Base-by-base conservation (phyloP, 2,888 invertebrate species). In the Notodonta dromedarius region DNA sequence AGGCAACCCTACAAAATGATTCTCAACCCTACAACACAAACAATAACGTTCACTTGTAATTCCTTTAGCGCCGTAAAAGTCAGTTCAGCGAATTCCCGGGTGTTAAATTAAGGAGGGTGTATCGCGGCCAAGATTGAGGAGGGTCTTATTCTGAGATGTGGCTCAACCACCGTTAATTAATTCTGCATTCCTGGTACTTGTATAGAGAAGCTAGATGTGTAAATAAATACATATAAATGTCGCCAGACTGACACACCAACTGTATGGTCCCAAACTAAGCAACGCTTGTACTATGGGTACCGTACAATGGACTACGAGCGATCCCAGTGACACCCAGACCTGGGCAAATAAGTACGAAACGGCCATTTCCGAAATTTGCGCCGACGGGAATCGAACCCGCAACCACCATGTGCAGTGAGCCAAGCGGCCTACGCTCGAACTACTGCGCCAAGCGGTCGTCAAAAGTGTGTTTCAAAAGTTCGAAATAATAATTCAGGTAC, bases 81-180 rank as follows among this genome's bases (percentile, higher is more conserved):
- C 82, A 83, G 76, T 82, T 79, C 75, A 70, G 71, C 66, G 76
- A 70, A 78, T 78, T 83, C 79, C 79, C 72, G 75, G 66, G 56
- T 73, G 72, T 72, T 77, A 81, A 83, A 81, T 82, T 79, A 80
- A 80, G 70, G 76, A 77, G 67, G 63, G 65, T 70, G 60, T 69
- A 71, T 65, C 68, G 65, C 67, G 71, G 72, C 68, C 69, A 77
- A 82, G 83, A 82, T 81, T 84, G 82, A 83, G 78, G 77, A 83
- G 83, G 83, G 83, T 83, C 73, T 71, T 73, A 73, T 77, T 78
- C 78, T 80, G 77, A 80, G 78, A 80, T 82, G 81, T 77, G 82
- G 81, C 79, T 73, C 67, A 75, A 78, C 65, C 67, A 70, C 77
- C 71, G 79, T 83, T 84, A 80, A 83, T 84, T 84, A 83, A 83